phyloP scores from a whole-genome alignment of 2,797 vertebrate species.

The Rousettus madagascariensis region DNA sequence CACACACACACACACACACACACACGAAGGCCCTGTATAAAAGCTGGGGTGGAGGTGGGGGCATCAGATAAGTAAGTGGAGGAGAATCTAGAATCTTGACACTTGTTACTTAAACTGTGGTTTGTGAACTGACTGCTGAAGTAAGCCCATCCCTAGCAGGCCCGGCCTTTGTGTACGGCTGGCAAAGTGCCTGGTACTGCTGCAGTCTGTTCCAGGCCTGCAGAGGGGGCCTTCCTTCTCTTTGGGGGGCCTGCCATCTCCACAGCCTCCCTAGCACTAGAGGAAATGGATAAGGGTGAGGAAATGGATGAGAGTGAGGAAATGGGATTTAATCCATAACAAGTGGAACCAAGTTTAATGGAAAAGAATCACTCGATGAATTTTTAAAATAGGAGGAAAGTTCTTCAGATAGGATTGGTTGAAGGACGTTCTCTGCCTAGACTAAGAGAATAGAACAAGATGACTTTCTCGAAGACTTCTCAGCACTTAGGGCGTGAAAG shows the following conservation, averaged over 20 bases:
- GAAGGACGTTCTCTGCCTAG: background rate
- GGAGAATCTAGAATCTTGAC: background rate
- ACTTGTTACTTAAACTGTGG: background rate
- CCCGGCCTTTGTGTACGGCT: background rate
- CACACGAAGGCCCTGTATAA: background rate
- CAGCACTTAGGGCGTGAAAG: background rate
- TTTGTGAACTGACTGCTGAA: background rate
- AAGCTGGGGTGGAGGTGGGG: background rate
- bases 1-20: background rate
- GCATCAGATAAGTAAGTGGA: background rate
- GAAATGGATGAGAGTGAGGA: background rate
- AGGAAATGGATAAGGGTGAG: background rate
- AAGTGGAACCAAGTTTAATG: background rate
- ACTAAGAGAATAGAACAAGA: background rate
- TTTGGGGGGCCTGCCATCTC: background rate
- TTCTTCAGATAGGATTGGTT: background rate
- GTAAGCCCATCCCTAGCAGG: background rate
- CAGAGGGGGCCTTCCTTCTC: background rate
- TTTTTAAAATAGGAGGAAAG: slow-evolving; percentile 19
- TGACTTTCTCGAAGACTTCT: background rate
- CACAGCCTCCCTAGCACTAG: background rate
- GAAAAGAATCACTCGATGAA: background rate
- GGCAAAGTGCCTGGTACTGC: background rate
- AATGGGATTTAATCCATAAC: background rate
- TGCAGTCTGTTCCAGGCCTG: background rate